These are phyloP conservation scores for Serrognathus titanus DNA, from an alignment of 2,888 invertebrate species.

Conservation along the genomic window DNA sequence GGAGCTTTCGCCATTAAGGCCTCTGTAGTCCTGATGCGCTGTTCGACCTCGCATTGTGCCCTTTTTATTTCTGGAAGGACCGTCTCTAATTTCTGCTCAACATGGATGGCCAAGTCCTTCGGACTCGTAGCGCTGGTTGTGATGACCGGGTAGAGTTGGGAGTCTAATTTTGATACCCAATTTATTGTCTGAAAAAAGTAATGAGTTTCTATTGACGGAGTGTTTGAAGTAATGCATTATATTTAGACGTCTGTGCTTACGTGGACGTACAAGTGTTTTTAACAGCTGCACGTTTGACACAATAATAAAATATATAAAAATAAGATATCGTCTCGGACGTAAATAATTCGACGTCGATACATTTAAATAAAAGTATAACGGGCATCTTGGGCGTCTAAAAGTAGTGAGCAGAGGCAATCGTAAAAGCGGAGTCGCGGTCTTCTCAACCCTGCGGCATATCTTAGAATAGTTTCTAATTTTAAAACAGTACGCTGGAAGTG, in stretches of 20 bases:
- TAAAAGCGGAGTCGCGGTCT: conserved; percentile 7
- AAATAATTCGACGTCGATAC: too few relatives aligned
- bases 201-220: background rate
- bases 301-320: too few relatives aligned
- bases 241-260: too few relatives aligned
- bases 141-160: conserved; percentile 72
- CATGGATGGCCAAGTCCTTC: conserved; percentile 54
- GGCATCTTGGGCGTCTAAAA: background rate
- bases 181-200: conserved; percentile 56
- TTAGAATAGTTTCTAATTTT: conserved; percentile 15
- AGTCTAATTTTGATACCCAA: conserved; percentile 66
- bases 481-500: conserved; percentile 11
- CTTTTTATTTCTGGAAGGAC: conserved; percentile 60
- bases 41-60: conserved; percentile 65
- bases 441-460: conserved; percentile 14
- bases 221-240: background rate
- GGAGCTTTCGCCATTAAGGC: conserved; percentile 60
- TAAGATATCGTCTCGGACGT: too few relatives aligned
- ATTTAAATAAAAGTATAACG: background rate
- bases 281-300: too few relatives aligned
- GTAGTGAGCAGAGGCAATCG: conserved; percentile 1
- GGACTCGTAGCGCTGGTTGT: conserved; percentile 60
- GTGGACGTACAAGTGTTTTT: too few relatives aligned
- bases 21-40: conserved; percentile 65
- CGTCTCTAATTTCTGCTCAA: conserved; percentile 56